Conservation (phyloP, 2,113 vertebrate species). For the Anthoscopus minutus region DNA sequence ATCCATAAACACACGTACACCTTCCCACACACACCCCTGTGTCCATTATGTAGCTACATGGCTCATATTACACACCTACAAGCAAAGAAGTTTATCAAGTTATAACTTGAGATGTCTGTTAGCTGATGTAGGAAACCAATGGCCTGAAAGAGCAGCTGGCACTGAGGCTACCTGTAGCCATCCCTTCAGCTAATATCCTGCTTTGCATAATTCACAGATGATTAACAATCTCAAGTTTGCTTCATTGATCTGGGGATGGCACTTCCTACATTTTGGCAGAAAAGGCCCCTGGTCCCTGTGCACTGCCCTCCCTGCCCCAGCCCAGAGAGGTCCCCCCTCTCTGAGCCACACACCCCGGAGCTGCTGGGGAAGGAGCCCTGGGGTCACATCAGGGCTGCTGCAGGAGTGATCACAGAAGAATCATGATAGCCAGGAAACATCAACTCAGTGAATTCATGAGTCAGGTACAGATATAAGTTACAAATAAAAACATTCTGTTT, state of each 20-base stretch:
- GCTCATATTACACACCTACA: not conserved
- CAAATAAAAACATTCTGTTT: not conserved
- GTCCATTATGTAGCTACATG: not conserved
- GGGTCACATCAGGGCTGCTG: not conserved
- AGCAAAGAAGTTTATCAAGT: not conserved
- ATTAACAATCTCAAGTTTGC: not conserved
- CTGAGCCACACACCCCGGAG: rapidly evolving
- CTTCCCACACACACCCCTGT: not conserved
- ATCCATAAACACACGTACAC: not conserved
- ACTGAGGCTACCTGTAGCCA: not conserved
- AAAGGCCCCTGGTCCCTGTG: not conserved
- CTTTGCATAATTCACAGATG: not conserved
- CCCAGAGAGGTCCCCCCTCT: not conserved
- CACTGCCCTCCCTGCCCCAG: not conserved
- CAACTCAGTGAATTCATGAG: rapidly evolving
- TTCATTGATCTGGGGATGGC: not conserved
- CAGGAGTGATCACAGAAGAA: not conserved
- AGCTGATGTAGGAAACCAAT: not conserved
- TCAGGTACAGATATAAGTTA: not conserved
- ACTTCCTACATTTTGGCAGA: not conserved
- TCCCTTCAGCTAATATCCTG: not conserved
- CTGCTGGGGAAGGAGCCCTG: not conserved
- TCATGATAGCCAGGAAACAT: not conserved
- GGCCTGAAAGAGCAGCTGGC: not conserved
- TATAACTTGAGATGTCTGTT: not conserved